phyloP scores from a whole-genome alignment of 2,113 vertebrate genomes.

The Xiphorhynchus elegans region DNA sequence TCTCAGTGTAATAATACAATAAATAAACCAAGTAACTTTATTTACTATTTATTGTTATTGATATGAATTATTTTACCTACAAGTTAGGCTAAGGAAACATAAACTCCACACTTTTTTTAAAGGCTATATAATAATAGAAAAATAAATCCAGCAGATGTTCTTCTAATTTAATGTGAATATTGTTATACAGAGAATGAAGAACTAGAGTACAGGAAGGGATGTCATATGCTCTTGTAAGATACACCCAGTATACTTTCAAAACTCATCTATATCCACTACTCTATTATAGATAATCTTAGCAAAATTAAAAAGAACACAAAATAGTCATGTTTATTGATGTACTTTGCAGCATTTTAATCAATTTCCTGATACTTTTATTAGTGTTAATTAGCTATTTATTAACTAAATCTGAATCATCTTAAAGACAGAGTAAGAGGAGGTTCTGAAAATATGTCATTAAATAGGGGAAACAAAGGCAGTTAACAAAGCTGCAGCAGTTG shows the following conservation, averaged over 20 bases:
- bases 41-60: background rate
- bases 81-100: background rate
- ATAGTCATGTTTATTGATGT: background rate
- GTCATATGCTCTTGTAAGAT: rapidly evolving
- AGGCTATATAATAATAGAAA: background rate
- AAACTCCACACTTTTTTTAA: background rate
- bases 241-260: background rate
- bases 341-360: background rate
- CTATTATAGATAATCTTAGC: background rate
- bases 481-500: background rate
- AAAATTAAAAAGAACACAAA: background rate
- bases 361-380: background rate
- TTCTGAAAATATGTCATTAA: background rate
- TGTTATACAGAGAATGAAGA: background rate
- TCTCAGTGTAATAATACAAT: background rate
- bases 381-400: background rate
- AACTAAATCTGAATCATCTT: background rate
- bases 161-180: background rate
- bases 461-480: background rate
- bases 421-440: background rate
- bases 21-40: background rate
- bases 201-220: background rate
- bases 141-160: background rate
- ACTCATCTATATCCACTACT: background rate
- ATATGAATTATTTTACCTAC: background rate